Conservation (phyloP, 2,888 invertebrate species). For the Bruchidius siliquastri region DNA sequence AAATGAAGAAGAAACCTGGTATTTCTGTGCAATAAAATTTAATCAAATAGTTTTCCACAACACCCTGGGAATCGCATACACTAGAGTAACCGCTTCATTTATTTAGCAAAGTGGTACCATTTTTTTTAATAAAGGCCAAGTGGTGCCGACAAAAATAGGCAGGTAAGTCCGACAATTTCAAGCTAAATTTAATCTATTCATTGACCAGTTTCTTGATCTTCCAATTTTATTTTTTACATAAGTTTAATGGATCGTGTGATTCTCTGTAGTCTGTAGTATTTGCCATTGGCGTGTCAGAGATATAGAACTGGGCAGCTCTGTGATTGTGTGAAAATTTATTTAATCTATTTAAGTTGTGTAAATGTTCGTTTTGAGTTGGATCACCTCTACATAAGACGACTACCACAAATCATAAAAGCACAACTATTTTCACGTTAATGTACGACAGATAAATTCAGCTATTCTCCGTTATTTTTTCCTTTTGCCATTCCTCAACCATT, state of each 20-base stretch:
- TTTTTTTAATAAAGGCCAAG: not conserved
- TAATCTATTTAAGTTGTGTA: no score
- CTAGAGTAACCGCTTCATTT: not conserved
- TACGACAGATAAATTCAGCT: no score
- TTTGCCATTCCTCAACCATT: no score
- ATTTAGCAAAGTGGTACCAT: not conserved
- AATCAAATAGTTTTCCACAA: not conserved
- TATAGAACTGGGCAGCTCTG: no score
- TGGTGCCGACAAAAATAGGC: not conserved
- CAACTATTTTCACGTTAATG: no score
- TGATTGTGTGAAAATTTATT: no score
- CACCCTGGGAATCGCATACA: not conserved
- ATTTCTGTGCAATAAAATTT: not conserved
- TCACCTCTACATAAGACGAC: no score
- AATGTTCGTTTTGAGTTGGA: no score
- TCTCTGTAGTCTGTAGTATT: not conserved
- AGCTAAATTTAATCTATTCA: slow-evolving; percentile 1
- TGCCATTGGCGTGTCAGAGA: not conserved
- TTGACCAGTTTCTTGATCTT: not conserved
- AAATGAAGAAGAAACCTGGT: not conserved
- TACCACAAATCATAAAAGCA: no score
- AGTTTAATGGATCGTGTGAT: slow-evolving; percentile 1
- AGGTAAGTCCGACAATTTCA: slow-evolving; percentile 1
- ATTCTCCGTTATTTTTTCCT: no score
- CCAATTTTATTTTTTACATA: not conserved